Evolutionary conservation across 2,797 vertebrate genomes (phyloP), one percentile per base, ranked within the genome.

Genomic region (Leucoraja ocellata): DNA sequence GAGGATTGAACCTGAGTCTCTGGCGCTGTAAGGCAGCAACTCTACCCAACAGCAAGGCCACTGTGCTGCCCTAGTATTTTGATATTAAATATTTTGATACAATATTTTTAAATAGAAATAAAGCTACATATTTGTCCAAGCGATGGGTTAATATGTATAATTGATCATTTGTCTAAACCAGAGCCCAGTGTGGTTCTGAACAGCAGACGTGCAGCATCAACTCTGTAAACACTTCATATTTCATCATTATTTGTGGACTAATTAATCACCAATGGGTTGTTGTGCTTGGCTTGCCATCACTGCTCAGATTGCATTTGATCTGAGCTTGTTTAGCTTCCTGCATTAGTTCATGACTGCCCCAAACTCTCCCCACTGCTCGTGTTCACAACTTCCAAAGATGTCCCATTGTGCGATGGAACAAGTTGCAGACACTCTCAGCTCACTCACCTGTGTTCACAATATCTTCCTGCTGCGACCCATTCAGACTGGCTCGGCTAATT

Each of bases 361-460:
- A 18, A 71, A 14, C 10, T 71, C 18, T 4, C 18, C 4, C 14
- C 13, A 71, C 68, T 71, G 68, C 18, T 71, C 18, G 16, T 54
- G 2, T 71, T 71, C 13, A 13, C 68, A 71, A 3, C 5, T 10
- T 25, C 32, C 36, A 21, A 2, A 23, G 65, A 71, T 16, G 25
- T 86, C 14, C 5, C 61, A 18, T 23, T n/a, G 39, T 0, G 23
- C 83, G 13, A 23, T 68, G 32, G 21, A 65, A 88, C 61, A 88
- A 58, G n/a, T 36, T 7, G 58, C 39, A 28, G 36, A 36, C 21
- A 14, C 2, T 39, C 28, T 36, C 71, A 68, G 81, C 63, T 36
- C 23, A 25, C 94, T 96, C 95, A 99, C 99, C 99, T 94, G 97
- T 98, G 90, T 97, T 97, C 95, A 99, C 96, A 94, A 99, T 97